phyloP scores from a whole-genome alignment of 2,888 invertebrate genomes.

The Zygogramma bicolorata region DNA sequence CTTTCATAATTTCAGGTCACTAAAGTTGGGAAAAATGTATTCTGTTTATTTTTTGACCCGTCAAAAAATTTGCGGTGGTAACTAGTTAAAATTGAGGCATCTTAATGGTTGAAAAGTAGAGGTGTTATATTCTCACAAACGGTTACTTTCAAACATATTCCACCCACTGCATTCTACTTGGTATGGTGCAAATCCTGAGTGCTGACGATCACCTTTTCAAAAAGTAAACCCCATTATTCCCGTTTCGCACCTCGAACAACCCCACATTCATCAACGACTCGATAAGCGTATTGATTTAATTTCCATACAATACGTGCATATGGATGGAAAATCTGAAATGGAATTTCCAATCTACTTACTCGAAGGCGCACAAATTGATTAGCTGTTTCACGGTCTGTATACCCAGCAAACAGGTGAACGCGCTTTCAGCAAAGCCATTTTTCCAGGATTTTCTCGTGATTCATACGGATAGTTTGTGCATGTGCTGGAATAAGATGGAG shows the following conservation, averaged over 20 bases:
- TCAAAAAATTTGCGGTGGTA: too few species aligned
- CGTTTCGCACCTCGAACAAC: not conserved
- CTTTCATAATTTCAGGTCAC: too few species aligned
- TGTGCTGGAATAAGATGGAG: not conserved
- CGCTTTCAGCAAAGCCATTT: slow-evolving; percentile 17
- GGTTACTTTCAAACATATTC: too few species aligned
- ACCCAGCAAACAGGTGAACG: not conserved
- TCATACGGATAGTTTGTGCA: not conserved
- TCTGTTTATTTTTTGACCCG: too few species aligned
- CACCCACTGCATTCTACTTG: too few species aligned
- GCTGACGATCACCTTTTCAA: not conserved
- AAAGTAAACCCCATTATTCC: not conserved
- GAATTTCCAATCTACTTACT: slow-evolving; percentile 34
- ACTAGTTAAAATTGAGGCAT: too few species aligned
- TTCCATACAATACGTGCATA: slow-evolving; percentile 23
- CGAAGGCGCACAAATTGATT: slow-evolving; percentile 29
- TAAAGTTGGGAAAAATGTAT: too few species aligned
- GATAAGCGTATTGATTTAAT: not conserved
- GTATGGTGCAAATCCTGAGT: not conserved
- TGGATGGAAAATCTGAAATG: slow-evolving; percentile 24
- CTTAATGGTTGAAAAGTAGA: too few species aligned
- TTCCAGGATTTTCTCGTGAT: slow-evolving; percentile 6
- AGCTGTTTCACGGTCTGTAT: slow-evolving; percentile 24
- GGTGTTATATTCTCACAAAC: too few species aligned
- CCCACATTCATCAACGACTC: not conserved